These are phyloP conservation scores for Chaetophractus vellerosus DNA, from an alignment of 2,797 vertebrate species.

Conservation along the genomic window DNA sequence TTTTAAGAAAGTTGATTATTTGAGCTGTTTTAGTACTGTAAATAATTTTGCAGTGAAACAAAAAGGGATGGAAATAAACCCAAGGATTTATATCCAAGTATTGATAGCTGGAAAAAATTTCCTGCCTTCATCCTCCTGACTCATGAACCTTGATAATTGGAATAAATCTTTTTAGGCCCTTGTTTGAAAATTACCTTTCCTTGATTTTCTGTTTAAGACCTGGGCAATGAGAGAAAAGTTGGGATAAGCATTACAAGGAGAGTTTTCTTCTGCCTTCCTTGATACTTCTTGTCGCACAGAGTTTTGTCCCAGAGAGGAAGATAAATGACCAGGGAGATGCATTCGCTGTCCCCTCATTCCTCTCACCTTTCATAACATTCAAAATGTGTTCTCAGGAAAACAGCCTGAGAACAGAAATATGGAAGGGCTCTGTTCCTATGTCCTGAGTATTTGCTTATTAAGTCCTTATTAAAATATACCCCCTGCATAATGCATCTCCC, in stretches of 20 bases:
- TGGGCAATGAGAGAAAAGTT: not conserved
- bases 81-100: conserved; percentile 9
- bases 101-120: not conserved
- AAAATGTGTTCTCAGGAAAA: not conserved
- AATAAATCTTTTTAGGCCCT: not conserved
- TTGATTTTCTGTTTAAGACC: conserved; percentile 43
- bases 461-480: conserved; percentile 13
- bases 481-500: not conserved
- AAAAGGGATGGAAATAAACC: conserved; percentile 66
- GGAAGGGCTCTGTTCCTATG: not conserved
- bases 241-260: not conserved
- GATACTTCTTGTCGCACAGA: conserved; percentile 38
- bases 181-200: not conserved
- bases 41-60: conserved; percentile 71
- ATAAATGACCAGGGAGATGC: not conserved
- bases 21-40: conserved; percentile 55
- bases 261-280: not conserved
- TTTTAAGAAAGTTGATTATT: conserved; percentile 78
- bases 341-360: not conserved
- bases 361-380: not conserved
- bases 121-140: conserved; percentile 10
- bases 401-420: not conserved
- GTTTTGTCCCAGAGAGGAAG: conserved; percentile 5
- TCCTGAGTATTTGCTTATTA: conserved; percentile 4
- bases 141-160: not conserved